A percentile compares a stretch with the other conserved stretches of the same genome.
phyloP scores from a whole-genome alignment of 2,113 vertebrate genomes.

The Salvator merianae region DNA sequence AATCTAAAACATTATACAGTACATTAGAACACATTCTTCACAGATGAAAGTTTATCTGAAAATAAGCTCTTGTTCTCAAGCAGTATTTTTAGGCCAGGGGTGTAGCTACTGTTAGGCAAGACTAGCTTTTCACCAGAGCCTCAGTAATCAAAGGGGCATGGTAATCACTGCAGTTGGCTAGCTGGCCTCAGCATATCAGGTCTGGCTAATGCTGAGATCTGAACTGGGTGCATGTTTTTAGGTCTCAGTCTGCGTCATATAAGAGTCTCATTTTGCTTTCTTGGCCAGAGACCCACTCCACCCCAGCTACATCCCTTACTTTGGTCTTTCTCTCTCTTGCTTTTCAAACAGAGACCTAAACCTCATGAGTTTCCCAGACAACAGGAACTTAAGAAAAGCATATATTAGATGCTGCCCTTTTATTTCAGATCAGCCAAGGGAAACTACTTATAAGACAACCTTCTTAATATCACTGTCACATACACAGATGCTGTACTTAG shows the following conservation, averaged over 20 bases:
- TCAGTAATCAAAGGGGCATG: too few species aligned
- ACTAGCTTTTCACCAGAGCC: too few species aligned
- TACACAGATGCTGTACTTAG: not conserved
- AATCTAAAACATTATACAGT: not conserved
- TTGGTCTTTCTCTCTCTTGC: not conserved
- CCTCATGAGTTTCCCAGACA: too few species aligned
- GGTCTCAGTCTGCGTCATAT: too few species aligned
- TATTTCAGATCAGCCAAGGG: not conserved
- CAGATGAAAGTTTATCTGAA: not conserved
- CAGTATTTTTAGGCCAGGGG: not conserved
- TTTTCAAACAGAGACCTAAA: not conserved
- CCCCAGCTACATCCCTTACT: too few species aligned
- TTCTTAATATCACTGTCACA: not conserved
- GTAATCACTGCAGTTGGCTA: too few species aligned
- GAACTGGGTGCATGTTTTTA: too few species aligned
- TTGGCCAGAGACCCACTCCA: too few species aligned
- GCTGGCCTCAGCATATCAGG: too few species aligned
- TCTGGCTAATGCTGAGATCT: too few species aligned
- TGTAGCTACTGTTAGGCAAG: too few species aligned
- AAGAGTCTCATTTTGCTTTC: too few species aligned
- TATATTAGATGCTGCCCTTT: not conserved
- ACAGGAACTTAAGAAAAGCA: not conserved
- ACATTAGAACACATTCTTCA: not conserved
- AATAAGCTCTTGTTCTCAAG: not conserved
- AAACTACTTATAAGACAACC: not conserved